Evolutionary conservation across 2,113 vertebrate genomes (phyloP), one percentile per base, ranked within the genome.

Genomic region (Castor canadensis): DNA sequence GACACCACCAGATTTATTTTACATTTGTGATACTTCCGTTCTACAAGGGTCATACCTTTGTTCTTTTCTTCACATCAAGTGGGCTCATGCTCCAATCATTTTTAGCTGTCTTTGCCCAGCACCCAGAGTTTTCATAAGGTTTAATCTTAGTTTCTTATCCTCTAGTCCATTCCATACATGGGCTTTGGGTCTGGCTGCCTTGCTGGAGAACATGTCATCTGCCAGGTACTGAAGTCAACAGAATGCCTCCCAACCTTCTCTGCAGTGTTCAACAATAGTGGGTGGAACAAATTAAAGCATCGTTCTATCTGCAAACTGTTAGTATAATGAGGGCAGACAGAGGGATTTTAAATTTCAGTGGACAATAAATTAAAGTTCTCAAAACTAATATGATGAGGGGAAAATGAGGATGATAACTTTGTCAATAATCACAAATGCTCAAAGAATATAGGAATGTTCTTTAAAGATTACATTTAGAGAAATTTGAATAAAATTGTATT

Each of bases 381-480:
- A 91, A 43, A 94, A 60, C 30, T 83, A n/a, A 58, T 10, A 6
- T 40, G 3, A n/a, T 69, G 19, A 87, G 38, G 20, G 35, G 77
- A 40, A 93, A 52, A 62, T 40, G 12, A 2, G 13, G 75, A 92
- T 66, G 2, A 0, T 4, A 56, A 62, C 87, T 90, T 95, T 13
- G 69, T 66, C 30, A 87, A 72, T 2, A 56, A 3, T 87, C 64
- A 88, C 8, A 89, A 28, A 69, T 43, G 35, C 28, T 60, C 56
- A 1, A 71, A 71, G 3, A 12, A 20, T 86, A 93, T 94, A 52
- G 92, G 17, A 64, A 52, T 45, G 64, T 66, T 66, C 15, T 75
- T 88, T 82, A 73, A 95, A 32, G 24, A 71, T 58, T 73, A 32
- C 24, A 54, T 94, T 91, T 79, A 73, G 22, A 54, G 52, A 76